Conservation (phyloP, 2,888 invertebrate genomes). For the Protonemura montana region DNA sequence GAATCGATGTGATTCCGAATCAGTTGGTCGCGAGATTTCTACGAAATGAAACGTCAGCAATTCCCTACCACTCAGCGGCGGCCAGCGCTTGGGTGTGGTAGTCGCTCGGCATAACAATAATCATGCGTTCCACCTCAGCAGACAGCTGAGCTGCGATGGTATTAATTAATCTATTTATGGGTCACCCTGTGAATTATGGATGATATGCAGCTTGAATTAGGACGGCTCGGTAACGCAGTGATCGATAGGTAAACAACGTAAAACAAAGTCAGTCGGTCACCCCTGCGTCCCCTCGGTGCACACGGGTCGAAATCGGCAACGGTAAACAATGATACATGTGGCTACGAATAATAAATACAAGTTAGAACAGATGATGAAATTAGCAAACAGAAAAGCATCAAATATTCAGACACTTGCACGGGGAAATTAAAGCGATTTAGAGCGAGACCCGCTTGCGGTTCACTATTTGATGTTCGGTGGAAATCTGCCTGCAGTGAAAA, state of each 20-base stretch:
- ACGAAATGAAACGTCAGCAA: neutral
- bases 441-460: neutral
- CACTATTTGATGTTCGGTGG: neutral
- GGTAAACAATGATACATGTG: neutral
- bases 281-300: neutral
- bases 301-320: neutral
- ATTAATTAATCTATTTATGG: constrained; percentile 23
- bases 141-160: neutral
- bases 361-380: neutral
- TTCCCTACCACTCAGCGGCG: neutral
- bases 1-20: neutral
- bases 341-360: neutral
- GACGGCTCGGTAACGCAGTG: neutral
- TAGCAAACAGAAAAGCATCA: neutral
- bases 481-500: neutral
- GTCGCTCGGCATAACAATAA: neutral
- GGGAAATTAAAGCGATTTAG: neutral
- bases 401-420: neutral
- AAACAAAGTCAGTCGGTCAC: constrained; percentile 34
- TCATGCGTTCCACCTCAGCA: neutral
- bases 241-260: constrained; percentile 35
- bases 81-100: neutral
- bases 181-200: constrained; percentile 15
- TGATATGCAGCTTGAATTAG: constrained; percentile 1
- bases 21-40: neutral